Evolutionary conservation across 2,888 invertebrate species (phyloP), one percentile per base, ranked within the genome.

Genomic region (Drosophila merina): DNA sequence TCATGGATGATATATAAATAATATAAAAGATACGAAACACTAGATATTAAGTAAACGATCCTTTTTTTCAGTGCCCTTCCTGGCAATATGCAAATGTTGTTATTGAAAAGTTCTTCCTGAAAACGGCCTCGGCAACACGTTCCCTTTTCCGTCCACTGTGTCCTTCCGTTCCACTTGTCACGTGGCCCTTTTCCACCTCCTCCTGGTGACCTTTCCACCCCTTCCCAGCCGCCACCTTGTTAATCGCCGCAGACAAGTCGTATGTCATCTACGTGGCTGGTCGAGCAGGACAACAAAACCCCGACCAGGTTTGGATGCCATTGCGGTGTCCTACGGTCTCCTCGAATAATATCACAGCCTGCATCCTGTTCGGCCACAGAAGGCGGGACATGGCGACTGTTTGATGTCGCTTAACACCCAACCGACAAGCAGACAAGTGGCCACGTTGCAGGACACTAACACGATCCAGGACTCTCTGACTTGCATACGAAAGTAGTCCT

Each of bases 41-140:
- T 12, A 12, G 6, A 38, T 1, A 40, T 10, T 3, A 33, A 3
- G 33, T 10, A 10, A 31, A 5, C 9, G 7, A n/a, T 8, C 5
- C n/a, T 26, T 0, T 20, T 64, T 38, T n/a, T 7, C 49, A 57
- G 57, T 64, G 71, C 45, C 57, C 26, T 47, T 42, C 51, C 58
- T 62, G 66, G 52, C 76, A 76, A 73, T 83, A 86, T 82, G 86
- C 86, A 79, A 82, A 82, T 79, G 59, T 38, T 60, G 67, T 82
- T 82, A 81, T 82, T 83, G 80, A 83, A 83, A 76, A 63, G 64
- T 49, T 28, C 52, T 69, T 40, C 50, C 48, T 55, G 54, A 36
- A 66, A 66, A 42, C 8, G 20, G 7, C 40, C 40, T 3, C 40
- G 40, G 1, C 58, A 33, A n/a, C 33, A 20, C 42, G 36, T 58